Conservation (phyloP, 2,797 vertebrate species). For the Arnoldichthys spilopterus region DNA sequence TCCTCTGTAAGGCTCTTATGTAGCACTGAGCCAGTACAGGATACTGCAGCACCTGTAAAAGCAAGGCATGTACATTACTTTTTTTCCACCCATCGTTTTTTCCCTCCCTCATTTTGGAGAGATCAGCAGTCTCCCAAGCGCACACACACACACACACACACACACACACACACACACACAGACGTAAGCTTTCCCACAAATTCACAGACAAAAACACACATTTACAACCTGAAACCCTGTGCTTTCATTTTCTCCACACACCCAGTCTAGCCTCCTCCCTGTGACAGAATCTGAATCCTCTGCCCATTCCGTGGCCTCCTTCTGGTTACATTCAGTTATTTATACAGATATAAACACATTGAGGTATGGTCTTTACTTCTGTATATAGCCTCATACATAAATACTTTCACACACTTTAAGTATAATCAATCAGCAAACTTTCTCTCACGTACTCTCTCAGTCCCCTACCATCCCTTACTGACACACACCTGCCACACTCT, state of each 20-base stretch:
- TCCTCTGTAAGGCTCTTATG: conserved; percentile 43
- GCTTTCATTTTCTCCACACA: conserved; percentile 23
- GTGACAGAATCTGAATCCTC: not conserved
- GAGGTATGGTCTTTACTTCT: conserved; percentile 15
- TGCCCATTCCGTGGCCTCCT: not conserved
- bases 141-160: conserved; percentile 29
- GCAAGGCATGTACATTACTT: conserved; percentile 39
- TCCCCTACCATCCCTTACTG: not conserved
- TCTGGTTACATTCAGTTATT: not conserved
- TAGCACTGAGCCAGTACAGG: conserved; percentile 68
- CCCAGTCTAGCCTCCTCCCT: not conserved
- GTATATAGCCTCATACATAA: not conserved
- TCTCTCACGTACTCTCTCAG: not conserved
- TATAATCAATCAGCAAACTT: conserved; percentile 11
- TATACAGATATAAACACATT: conserved; percentile 7
- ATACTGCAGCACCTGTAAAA: conserved; percentile 70
- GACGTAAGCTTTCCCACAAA: conserved; percentile 24
- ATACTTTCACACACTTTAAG: conserved; percentile 23
- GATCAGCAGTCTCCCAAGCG: conserved; percentile 1
- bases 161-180: conserved; percentile 28
- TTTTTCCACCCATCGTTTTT: not conserved
- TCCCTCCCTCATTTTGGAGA: not conserved
- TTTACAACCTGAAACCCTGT: not conserved
- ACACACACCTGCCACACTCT: conserved; percentile 36
- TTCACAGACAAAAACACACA: conserved; percentile 12